These are phyloP conservation scores for Pseudomyrmex pallidus DNA, from an alignment of 1,140 invertebrate genomes.

Conservation along the genomic window DNA sequence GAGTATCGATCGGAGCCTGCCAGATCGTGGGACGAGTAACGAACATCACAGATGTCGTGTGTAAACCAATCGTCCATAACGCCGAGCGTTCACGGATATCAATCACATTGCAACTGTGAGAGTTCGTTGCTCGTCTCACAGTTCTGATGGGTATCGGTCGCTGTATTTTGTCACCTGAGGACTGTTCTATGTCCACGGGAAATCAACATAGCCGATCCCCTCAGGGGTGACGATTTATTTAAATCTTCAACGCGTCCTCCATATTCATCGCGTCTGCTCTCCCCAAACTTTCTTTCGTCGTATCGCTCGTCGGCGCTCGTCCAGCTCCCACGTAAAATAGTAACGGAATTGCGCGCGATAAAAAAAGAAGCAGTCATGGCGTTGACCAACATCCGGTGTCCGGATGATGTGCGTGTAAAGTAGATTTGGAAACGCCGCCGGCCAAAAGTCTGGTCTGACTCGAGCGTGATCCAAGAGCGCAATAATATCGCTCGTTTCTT, in stretches of 20 bases:
- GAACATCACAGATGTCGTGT: no score
- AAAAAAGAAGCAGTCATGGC: slow-evolving; percentile 51
- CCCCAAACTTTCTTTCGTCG: slow-evolving; percentile 17
- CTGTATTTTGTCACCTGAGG: background rate
- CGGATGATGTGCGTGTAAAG: slow-evolving; percentile 51
- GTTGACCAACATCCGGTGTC: slow-evolving; percentile 78
- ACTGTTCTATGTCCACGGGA: no score
- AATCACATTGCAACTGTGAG: no score
- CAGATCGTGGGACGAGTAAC: no score
- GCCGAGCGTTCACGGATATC: no score
- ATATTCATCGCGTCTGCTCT: slow-evolving; percentile 17
- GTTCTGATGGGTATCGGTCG: slow-evolving; percentile 22
- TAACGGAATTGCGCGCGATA: slow-evolving; percentile 46
- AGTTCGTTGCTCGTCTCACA: no score
- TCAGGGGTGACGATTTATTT: no score
- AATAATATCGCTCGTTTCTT: slow-evolving; percentile 69
- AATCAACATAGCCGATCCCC: no score
- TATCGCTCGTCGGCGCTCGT: slow-evolving; percentile 21
- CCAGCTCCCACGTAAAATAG: slow-evolving; percentile 49
- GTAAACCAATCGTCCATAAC: no score
- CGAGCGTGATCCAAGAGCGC: slow-evolving; percentile 70
- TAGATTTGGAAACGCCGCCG: slow-evolving; percentile 75
- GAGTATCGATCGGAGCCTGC: no score
- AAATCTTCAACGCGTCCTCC: background rate
- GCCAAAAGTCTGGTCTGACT: slow-evolving; percentile 72